Base-by-base conservation (phyloP, 1,140 invertebrate genomes). In the Harlomillsia oculata region DNA sequence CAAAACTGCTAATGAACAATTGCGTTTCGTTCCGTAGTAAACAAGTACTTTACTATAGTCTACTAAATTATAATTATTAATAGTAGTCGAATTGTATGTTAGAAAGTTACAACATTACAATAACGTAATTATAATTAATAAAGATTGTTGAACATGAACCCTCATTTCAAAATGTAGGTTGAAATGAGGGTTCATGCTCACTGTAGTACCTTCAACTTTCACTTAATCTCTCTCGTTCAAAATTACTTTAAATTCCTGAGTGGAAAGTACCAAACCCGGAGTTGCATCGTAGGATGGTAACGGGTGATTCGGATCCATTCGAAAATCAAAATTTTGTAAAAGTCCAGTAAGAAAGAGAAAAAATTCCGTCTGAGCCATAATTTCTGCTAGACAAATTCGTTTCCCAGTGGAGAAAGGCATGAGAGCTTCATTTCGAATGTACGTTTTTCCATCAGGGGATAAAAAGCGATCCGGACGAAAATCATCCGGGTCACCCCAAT, bases 361-460 rank as follows among this genome's bases (percentile, higher is more conserved):
- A 16, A 63, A 39, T 39, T 63, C 61, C 21, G 40, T 67, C 57
- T 74, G 76, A 0, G 80, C 81, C 16, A 82, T 56, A 37, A 67
- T 65, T 67, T 83, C 80, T n/a, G 80, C 81, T 1, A 79, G 59
- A 57, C 81, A 83, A 39, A 77, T 74, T 67, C 81, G 69, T 66
- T 75, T 78, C 8, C 80, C 80, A 82, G 65, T 48, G 73, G 60
- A 66, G 25, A 65, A 62, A 1, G 63, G 37, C 13, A 68, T 34
- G 13, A 50, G 50, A 8, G 66, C 37, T 14, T 64, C 56, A 30
- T 67, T 26, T 30, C 60, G 54, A 1, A 63, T 13, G 2, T 29
- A 18, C 21, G 34, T 39, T 43, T 63, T 67, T 8, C 56, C 56
- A 18, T 62, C 49, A 8, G 39, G 11, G 25, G 53, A 49, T 8